Percentiles rank a stretch among this genome's conserved stretches.
phyloP scores from a whole-genome alignment of 2,888 invertebrate genomes.

The Dynastes tityus region DNA sequence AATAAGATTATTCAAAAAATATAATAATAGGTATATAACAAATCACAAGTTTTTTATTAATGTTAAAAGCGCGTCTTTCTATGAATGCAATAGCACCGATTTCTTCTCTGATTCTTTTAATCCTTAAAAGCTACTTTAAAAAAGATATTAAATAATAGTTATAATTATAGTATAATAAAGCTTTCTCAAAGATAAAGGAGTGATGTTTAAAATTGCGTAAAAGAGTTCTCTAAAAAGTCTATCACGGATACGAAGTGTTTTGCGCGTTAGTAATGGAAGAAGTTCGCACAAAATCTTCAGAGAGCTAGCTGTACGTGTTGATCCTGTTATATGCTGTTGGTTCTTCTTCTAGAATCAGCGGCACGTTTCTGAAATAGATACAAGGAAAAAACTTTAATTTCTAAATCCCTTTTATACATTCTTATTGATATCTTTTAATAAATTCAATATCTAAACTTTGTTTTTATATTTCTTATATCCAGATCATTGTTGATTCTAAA shows the following conservation, averaged over 20 bases:
- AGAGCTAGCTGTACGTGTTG: conserved; percentile 47
- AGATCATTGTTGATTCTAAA: too few relatives aligned
- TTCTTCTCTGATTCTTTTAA: not conserved
- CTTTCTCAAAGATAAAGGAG: conserved; percentile 23
- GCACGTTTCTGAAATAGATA: conserved; percentile 52
- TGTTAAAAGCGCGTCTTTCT: conserved; percentile 40
- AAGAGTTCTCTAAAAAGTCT: conserved; percentile 16
- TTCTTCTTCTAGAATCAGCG: conserved; percentile 41
- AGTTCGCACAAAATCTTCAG: conserved; percentile 27
- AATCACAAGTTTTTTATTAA: conserved; percentile 61
- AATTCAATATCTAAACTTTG: too few relatives aligned
- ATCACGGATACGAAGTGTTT: not conserved
- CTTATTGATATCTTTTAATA: too few relatives aligned
- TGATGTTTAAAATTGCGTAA: conserved; percentile 13
- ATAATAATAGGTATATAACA: conserved; percentile 55
- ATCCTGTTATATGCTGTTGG: conserved; percentile 32
- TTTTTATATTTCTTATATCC: too few relatives aligned
- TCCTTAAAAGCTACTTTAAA: conserved; percentile 23
- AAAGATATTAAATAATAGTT: conserved; percentile 39
- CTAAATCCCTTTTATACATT: too few relatives aligned
- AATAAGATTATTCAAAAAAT: conserved; percentile 54
- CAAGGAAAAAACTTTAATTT: not conserved
- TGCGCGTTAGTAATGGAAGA: conserved; percentile 6
- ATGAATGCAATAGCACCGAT: conserved; percentile 20
- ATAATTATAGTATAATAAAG: conserved; percentile 17